Conservation (phyloP, 2,888 invertebrate genomes). For the Tetranychus piercei region DNA sequence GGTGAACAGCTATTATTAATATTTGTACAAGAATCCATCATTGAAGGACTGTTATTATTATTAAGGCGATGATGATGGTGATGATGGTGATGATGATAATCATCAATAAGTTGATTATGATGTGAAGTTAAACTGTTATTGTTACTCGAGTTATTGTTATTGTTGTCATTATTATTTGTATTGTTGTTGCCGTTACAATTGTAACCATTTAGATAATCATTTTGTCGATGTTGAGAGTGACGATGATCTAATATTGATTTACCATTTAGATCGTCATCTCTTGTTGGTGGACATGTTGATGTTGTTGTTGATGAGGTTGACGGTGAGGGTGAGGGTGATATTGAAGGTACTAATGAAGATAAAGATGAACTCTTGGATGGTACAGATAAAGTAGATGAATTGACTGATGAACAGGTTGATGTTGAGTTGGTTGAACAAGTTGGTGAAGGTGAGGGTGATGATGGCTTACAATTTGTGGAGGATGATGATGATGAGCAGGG, state of each 20-base stretch:
- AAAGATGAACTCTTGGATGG: not conserved
- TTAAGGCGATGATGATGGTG: not conserved
- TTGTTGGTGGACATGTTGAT: not conserved
- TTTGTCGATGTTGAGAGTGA: not conserved
- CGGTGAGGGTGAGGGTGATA: not conserved
- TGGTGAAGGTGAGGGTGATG: not conserved
- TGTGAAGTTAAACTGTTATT: slow-evolving; percentile 11
- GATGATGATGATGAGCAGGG: not conserved
- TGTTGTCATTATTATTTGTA: not conserved
- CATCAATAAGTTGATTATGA: not conserved
- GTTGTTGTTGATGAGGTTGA: not conserved
- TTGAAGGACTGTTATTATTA: slow-evolving; percentile 4
- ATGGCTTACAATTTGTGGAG: not conserved
- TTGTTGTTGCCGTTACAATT: not conserved
- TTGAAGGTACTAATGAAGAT: not conserved
- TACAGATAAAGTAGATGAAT: not conserved
- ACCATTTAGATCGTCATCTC: not conserved
- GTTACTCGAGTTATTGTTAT: not conserved
- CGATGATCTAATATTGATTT: not conserved
- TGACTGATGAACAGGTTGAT: not conserved
- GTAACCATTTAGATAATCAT: slow-evolving; percentile 1
- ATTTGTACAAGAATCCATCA: not conserved
- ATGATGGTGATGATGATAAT: slow-evolving; percentile 8
- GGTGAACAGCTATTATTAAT: not conserved
- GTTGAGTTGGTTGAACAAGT: not conserved